Evolutionary conservation across 1,140 invertebrate species (phyloP).

Genomic region (Parapsyche elsis): DNA sequence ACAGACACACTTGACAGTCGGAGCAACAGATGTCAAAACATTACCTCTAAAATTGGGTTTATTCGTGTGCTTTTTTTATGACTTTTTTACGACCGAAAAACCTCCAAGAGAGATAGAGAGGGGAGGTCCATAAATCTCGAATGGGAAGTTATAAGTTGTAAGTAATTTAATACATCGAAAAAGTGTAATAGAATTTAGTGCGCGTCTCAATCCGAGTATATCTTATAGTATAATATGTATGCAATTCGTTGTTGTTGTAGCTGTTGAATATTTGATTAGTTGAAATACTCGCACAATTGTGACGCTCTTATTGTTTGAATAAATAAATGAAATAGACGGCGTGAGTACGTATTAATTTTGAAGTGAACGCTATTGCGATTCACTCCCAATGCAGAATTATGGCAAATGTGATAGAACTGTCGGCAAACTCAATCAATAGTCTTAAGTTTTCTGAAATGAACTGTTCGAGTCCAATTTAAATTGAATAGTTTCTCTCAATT

Average conservation of each 20-base stretch:
- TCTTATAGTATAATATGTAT: too few species aligned
- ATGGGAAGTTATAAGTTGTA: neutral
- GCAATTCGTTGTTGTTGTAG: too few species aligned
- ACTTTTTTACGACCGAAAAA: neutral
- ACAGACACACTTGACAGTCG: conserved; percentile 45
- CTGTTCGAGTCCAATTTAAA: conserved; percentile 7
- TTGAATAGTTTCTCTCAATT: neutral
- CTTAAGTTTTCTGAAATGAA: conserved; percentile 1
- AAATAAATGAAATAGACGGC: too few species aligned
- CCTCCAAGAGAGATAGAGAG: neutral
- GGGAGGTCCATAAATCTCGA: neutral
- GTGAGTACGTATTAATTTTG: too few species aligned
- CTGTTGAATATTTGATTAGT: too few species aligned
- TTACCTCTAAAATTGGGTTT: conserved; percentile 28
- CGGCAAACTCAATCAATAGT: neutral
- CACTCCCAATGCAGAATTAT: too few species aligned
- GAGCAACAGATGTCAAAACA: conserved; percentile 51
- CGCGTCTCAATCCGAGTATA: too few species aligned
- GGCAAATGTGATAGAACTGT: neutral
- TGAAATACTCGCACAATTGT: too few species aligned
- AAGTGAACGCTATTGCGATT: too few species aligned
- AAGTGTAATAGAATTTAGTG: too few species aligned
- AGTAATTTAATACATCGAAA: too few species aligned
- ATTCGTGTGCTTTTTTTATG: conserved; percentile 13
- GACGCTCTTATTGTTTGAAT: too few species aligned